Evolutionary conservation across 2,797 vertebrate species (phyloP), one percentile per base, ranked within the genome.

Genomic region (Onychomys arenicola): DNA sequence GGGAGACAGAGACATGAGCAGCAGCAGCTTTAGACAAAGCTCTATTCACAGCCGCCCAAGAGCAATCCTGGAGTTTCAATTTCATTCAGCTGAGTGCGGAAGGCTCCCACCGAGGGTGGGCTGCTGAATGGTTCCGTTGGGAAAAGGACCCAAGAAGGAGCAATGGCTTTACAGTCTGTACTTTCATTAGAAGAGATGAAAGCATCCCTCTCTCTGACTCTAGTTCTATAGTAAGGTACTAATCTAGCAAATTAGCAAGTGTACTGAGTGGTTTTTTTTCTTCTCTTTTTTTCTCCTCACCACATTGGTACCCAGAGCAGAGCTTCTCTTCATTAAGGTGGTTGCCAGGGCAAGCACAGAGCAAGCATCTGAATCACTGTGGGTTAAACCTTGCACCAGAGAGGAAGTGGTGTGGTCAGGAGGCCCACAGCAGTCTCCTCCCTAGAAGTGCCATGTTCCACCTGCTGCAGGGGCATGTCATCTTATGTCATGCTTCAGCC

Each of bases 1-100:
- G 85, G 71, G 94, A 95, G 94, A 96, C 95, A 97, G 96, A 97
- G 97, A 97, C 97, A 87, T 95, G 97, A 85, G 93, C 96, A 77
- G 49, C 37, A 91, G 77, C 67, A 94, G 73, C 89, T 63, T 43
- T 55, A 92, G 95, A 98, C 97, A 98, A 98, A 97, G 97, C 96
- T 82, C 97, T 76, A 97, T 95, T 97, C 96, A 97, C 5, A 11
- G 65, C 90, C 52, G 49, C 91, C 86, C 77, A 89, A 94, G 94
- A 75, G 95, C 94, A 91, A 77, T 34, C 91, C 78, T 29, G 87
- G 94, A 71, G 95, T 95, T 96, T 87, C 93, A 89, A 52, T 94
- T 89, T 96, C 97, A 97, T 96, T 97, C 97, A 97, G 95, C 84
- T 25, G 85, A 94, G 82, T 91, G 90, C 93, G 65, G 97, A 97